These are phyloP conservation scores for Saguinus midas DNA, from an alignment of 2,113 vertebrate genomes.

Conservation along the genomic window DNA sequence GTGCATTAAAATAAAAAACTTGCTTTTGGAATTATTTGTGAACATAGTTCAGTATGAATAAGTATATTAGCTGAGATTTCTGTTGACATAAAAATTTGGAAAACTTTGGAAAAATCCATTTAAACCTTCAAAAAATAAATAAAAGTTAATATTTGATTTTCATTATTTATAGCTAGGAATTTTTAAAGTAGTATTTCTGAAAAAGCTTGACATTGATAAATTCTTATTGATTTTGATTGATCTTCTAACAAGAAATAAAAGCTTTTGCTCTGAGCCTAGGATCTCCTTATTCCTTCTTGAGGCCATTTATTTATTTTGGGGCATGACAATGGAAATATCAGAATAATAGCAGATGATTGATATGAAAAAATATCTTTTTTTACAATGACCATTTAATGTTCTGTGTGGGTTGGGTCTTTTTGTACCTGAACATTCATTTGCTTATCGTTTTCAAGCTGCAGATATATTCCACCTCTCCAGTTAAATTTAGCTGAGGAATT, in stretches of 20 bases:
- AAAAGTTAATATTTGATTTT: conserved; percentile 56
- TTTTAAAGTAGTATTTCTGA: conserved; percentile 45
- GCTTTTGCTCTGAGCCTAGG: conserved; percentile 17
- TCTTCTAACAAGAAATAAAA: conserved; percentile 33
- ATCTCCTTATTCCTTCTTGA: conserved; percentile 27
- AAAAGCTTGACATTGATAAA: conserved; percentile 50
- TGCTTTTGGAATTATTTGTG: conserved; percentile 45
- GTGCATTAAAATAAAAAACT: not conserved
- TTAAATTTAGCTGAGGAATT: conserved; percentile 78
- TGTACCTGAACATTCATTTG: conserved; percentile 69
- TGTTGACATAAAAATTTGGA: conserved; percentile 31
- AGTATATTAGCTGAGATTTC: not conserved
- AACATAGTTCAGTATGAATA: not conserved
- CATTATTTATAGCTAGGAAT: conserved; percentile 35
- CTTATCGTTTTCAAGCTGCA: conserved; percentile 65
- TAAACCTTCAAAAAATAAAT: conserved; percentile 14
- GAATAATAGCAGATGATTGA: conserved; percentile 53
- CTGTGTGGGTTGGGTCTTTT: conserved; percentile 63
- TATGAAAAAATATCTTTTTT: conserved; percentile 43
- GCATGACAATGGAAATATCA: not conserved
- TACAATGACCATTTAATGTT: conserved; percentile 66
- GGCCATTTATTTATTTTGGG: conserved; percentile 56
- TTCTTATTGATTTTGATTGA: conserved; percentile 45
- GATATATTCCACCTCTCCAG: conserved; percentile 75
- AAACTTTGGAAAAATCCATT: conserved; percentile 33